Percentiles rank a stretch among this genome's conserved stretches.
phyloP scores from a whole-genome alignment of 2,113 vertebrate genomes.

The Ciconia stormi region DNA sequence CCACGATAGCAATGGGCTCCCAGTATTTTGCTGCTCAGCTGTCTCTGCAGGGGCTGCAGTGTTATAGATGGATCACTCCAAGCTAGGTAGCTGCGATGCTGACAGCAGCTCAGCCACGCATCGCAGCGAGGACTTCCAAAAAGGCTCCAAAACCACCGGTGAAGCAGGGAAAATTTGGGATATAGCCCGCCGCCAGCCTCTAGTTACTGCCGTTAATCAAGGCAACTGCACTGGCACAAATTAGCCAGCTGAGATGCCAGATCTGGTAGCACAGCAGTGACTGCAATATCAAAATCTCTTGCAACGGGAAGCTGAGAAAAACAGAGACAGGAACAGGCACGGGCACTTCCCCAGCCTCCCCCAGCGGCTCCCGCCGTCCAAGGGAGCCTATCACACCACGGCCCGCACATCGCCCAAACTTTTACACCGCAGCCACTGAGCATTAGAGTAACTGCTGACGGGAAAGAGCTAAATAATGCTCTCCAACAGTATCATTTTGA shows the following conservation, averaged over 20 bases:
- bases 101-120: neutral
- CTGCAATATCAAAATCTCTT: neutral
- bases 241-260: neutral
- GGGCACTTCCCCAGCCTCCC: neutral
- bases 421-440: neutral
- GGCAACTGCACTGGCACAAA: neutral
- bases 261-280: neutral
- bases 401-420: neutral
- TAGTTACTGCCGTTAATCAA: neutral
- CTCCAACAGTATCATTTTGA: neutral
- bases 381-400: neutral
- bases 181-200: neutral
- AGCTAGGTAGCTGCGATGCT: neutral
- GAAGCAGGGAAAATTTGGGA: neutral
- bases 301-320: neutral
- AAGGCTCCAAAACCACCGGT: neutral
- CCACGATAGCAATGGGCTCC: fast-evolving
- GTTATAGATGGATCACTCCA: neutral
- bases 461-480: neutral
- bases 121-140: neutral
- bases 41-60: neutral
- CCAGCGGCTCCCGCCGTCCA: neutral
- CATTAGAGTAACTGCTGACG: neutral
- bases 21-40: neutral
- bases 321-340: fast-evolving